These are phyloP conservation scores for Holothuria leucospilota DNA, from an alignment of 53 echinoderm and acorn worm species.

Conservation along the genomic window DNA sequence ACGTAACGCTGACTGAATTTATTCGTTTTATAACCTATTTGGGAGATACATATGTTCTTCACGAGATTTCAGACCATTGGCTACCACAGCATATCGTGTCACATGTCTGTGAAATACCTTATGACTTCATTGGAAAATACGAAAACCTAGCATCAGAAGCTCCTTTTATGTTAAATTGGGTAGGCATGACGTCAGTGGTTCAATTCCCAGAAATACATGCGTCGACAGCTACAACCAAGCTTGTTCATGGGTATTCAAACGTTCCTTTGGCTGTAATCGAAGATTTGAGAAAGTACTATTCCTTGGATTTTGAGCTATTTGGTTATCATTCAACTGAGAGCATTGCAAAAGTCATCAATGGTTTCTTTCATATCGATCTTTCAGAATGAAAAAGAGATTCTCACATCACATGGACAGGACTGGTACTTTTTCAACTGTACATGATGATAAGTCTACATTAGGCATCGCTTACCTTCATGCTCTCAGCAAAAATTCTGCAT, in stretches of 20 bases:
- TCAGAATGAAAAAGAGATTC: too few relatives aligned
- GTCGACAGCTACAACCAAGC: conserved; percentile 55
- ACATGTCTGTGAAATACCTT: conserved; percentile 73
- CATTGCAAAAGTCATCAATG: too few relatives aligned
- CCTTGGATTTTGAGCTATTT: conserved; percentile 73
- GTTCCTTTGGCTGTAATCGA: conserved; percentile 56
- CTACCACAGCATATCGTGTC: conserved; percentile 72
- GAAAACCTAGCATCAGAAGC: conserved; percentile 77
- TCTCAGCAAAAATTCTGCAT: too few relatives aligned
- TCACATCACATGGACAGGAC: too few relatives aligned
- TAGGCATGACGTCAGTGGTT: conserved; percentile 22
- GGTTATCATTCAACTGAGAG: conserved; percentile 52
- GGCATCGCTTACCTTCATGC: too few relatives aligned
- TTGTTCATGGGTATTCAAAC: conserved; percentile 62
- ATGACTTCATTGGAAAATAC: conserved; percentile 89
- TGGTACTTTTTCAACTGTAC: too few relatives aligned
- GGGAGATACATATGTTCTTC: neutral
- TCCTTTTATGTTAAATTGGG: conserved; percentile 69
- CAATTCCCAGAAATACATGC: conserved; percentile 64
- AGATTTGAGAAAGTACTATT: conserved; percentile 59
- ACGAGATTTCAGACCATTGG: conserved; percentile 75
- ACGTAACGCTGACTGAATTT: conserved; percentile 17
- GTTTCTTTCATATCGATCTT: too few relatives aligned
- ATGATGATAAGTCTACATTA: too few relatives aligned
- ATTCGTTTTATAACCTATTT: neutral